These are phyloP conservation scores for Stegophylla sp. DNA, from an alignment of 2,888 invertebrate genomes.

Conservation along the genomic window DNA sequence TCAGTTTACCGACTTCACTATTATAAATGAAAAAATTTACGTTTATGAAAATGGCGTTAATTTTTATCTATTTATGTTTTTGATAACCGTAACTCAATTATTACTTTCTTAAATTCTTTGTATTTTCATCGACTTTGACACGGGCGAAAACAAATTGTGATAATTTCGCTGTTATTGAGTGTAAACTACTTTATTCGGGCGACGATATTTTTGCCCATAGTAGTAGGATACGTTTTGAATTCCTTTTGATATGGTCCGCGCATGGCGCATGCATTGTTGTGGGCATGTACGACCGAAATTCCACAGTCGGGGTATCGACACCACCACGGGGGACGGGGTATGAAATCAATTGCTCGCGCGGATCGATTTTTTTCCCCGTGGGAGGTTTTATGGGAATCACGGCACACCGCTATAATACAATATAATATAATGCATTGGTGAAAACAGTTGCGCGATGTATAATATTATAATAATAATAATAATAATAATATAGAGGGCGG, in stretches of 20 bases:
- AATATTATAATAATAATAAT: no score
- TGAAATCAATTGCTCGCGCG: constrained; percentile 13
- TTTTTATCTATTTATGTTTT: no score
- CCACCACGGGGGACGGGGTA: neutral
- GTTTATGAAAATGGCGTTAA: no score
- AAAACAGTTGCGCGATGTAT: neutral
- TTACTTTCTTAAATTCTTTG: no score
- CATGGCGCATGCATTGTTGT: neutral
- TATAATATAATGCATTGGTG: no score
- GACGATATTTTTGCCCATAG: neutral
- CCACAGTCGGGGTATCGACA: neutral
- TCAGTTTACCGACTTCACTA: no score
- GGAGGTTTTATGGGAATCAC: constrained; percentile 29
- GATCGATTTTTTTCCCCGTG: constrained; percentile 35
- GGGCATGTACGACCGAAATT: neutral
- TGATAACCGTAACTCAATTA: no score
- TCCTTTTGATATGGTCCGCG: no score
- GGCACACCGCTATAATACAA: neutral
- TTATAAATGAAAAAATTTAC: no score
- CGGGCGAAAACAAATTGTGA: neutral
- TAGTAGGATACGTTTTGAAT: neutral
- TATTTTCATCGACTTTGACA: no score
- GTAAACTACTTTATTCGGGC: neutral
- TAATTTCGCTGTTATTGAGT: neutral
- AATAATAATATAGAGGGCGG: no score